phyloP scores from a whole-genome alignment of 35 echinoderm and acorn worm species.

The Strongylocentrotus purpuratus region DNA sequence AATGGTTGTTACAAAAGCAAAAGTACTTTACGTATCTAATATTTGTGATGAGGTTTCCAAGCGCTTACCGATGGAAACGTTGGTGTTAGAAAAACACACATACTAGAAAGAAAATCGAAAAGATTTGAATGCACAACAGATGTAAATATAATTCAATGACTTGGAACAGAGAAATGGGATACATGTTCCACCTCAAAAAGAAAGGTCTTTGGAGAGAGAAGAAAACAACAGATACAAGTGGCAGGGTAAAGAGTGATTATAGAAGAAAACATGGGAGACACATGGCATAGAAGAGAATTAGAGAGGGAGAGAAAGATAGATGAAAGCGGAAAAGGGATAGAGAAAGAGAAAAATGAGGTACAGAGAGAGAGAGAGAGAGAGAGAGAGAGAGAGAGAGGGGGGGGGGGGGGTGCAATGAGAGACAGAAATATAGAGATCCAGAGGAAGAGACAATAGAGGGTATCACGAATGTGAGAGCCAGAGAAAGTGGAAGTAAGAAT shows the following conservation, averaged over 20 bases:
- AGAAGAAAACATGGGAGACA: no score
- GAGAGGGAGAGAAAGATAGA: background rate
- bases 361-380: background rate
- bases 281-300: no score
- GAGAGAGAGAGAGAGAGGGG: background rate
- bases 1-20: conserved; percentile 3
- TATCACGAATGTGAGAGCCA: background rate
- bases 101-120: background rate
- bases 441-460: background rate
- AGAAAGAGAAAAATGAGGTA: background rate
- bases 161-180: no score
- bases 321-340: background rate
- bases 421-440: background rate
- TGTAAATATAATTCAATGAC: background rate
- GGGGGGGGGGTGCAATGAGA: background rate
- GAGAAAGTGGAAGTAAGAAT: background rate
- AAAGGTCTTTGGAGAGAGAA: no score
- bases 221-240: no score
- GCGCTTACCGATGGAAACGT: no score
- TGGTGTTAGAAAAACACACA: no score
- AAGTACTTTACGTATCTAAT: background rate
- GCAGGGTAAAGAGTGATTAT: no score
- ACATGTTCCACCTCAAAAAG: no score
- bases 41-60: background rate
- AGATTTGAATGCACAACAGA: background rate